Conservation (phyloP, 2,888 invertebrate species). For the Microctonus hyperodae region DNA sequence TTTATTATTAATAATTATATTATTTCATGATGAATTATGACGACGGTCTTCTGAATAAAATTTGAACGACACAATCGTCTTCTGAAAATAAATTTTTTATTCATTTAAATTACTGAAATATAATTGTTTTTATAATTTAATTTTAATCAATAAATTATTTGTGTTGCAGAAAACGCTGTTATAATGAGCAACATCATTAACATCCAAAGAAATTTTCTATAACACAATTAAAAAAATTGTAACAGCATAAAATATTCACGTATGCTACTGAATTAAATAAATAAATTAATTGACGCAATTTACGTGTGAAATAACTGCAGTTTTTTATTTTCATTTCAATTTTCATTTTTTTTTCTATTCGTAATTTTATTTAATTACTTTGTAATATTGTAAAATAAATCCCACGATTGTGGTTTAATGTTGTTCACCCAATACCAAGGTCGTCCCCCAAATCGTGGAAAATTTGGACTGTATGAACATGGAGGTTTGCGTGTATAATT, state of each 20-base stretch:
- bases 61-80: constrained; percentile 54
- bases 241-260: neutral
- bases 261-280: constrained; percentile 7
- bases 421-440: constrained; percentile 33
- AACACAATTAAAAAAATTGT: neutral
- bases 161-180: neutral
- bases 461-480: constrained; percentile 27
- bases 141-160: neutral
- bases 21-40: constrained; percentile 72
- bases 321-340: neutral
- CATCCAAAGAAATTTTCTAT: neutral
- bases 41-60: constrained; percentile 78
- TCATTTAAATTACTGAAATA: too few relatives aligned
- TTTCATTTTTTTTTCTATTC: neutral
- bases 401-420: constrained; percentile 29
- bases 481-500: constrained; percentile 31
- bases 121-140: too few relatives aligned
- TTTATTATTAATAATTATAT: too few relatives aligned
- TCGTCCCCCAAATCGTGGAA: constrained; percentile 27
- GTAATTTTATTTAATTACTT: constrained; percentile 1
- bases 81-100: constrained; percentile 43
- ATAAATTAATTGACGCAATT: constrained; percentile 20
- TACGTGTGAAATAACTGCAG: neutral
- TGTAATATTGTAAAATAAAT: constrained; percentile 17
- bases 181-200: neutral